Evolutionary conservation across 2,797 vertebrate genomes (phyloP).

Genomic region (Taeniopygia guttata): DNA sequence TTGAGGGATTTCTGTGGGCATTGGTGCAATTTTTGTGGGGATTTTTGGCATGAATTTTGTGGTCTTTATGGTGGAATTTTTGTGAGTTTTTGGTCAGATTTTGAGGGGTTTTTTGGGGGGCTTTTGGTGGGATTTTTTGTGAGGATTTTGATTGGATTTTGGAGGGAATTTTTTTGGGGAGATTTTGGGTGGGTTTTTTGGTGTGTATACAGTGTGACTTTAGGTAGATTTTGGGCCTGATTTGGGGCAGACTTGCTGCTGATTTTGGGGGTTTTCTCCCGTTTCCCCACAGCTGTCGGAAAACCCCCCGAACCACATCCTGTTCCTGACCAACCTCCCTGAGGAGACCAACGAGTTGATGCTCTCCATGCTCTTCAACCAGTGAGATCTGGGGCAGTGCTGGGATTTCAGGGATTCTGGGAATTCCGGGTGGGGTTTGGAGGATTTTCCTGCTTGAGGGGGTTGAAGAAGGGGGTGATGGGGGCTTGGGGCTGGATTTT

Average conservation of each 20-base stretch:
- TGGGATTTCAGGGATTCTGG: background rate
- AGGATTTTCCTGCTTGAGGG: background rate
- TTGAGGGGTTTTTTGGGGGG: background rate
- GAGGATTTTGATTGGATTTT: background rate
- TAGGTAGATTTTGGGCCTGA: background rate
- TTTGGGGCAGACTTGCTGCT: too few relatives aligned
- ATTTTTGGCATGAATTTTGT: background rate
- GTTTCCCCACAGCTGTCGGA: background rate
- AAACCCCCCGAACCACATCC: background rate
- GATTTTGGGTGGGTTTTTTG: background rate
- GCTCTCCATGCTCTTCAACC: background rate
- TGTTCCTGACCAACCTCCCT: background rate
- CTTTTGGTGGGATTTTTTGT: background rate
- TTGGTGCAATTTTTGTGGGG: background rate
- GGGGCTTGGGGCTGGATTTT: background rate
- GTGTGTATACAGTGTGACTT: background rate
- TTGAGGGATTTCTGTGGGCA: background rate
- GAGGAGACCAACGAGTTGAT: background rate
- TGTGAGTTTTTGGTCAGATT: background rate
- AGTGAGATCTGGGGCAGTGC: background rate
- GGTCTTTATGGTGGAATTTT: background rate
- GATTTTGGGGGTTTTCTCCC: background rate
- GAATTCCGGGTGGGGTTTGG: background rate
- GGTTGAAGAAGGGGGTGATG: background rate
- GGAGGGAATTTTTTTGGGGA: too few relatives aligned